These are phyloP conservation scores for Sebastes glaucus DNA, from an alignment of 2,797 vertebrate genomes.

Conservation along the genomic window DNA sequence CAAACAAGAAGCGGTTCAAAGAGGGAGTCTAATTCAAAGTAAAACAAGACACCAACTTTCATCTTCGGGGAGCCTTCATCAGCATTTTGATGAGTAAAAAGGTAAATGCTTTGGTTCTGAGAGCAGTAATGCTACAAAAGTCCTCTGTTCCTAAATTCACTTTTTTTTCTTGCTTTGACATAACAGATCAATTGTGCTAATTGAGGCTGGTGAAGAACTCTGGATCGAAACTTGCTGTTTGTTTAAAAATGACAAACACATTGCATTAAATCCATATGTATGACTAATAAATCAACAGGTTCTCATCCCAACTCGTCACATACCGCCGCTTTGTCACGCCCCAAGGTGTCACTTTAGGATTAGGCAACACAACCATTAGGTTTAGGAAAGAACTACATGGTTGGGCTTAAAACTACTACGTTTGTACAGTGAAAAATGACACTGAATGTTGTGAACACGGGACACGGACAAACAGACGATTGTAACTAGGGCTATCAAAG, in stretches of 20 bases:
- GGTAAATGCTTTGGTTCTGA: slow-evolving; percentile 59
- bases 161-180: slow-evolving; percentile 14
- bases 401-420: too few species aligned
- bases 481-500: too few species aligned
- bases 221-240: slow-evolving; percentile 15
- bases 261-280: slow-evolving; percentile 24
- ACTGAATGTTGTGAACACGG: too few species aligned
- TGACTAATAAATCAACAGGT: not conserved
- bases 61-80: slow-evolving; percentile 62
- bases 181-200: slow-evolving; percentile 40
- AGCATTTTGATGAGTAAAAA: slow-evolving; percentile 58
- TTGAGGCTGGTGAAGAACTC: slow-evolving; percentile 12
- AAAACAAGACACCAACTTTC: slow-evolving; percentile 62
- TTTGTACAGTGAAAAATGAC: too few species aligned
- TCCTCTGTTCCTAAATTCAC: slow-evolving; percentile 8
- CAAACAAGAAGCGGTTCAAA: slow-evolving; percentile 74
- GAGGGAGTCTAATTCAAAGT: slow-evolving; percentile 72
- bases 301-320: too few species aligned
- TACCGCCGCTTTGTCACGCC: too few species aligned
- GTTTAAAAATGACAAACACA: slow-evolving; percentile 1
- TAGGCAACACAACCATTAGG: too few species aligned
- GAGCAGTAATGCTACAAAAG: slow-evolving; percentile 14
- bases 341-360: too few species aligned
- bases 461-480: too few species aligned
- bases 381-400: too few species aligned